Base-by-base conservation (phyloP, 2,888 invertebrate species). In the Galerucella calmariensis region DNA sequence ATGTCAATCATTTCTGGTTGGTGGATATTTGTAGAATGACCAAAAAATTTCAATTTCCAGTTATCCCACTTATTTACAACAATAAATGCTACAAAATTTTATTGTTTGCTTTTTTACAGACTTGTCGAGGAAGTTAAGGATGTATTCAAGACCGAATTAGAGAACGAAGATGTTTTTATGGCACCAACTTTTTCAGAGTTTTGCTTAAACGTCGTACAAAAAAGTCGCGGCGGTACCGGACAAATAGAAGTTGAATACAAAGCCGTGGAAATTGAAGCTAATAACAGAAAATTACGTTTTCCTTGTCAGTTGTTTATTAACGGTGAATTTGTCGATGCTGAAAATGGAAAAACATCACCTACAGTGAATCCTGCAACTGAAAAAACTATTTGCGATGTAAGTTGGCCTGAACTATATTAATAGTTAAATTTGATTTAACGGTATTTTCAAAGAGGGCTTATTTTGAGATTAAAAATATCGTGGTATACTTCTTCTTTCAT, bases 81-180 rank as follows among this genome's bases (percentile, higher is more conserved):
- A 27, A 27, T 27, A 3, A 27, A 27, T 2, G 3, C 27, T 27
- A 27, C 27, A 5, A 35, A 35, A 35, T 35, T 8, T 35, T 8
- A 35, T 35, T 35, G 1, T 6, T 35, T 35, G 35, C 35, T 6
- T 35, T 35, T 35, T 35, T 77, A 61, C 78, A 90, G 96, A 81
- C 86, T 98, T 68, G 94, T 98, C 0, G 98, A 98, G 88, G 98
- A 98, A 88, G 91, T 97, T 0, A 96, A 95, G 85, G 96, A 96
- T 77, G 89, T 93, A 51, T 90, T 94, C 10, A 91, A 91, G 77
- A 87, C 97, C 0, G 92, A 93, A 67, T 85, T 99, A 11, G 93
- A 95, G 83, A 97, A 97, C 84, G 96, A 96, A 83, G 94, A 96
- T 80, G 93, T 98, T 0, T 98, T 97, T 85, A 95, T 98, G 95